Evolutionary conservation across 2,888 invertebrate genomes (phyloP).

Genomic region (Eurytoma adleriae): DNA sequence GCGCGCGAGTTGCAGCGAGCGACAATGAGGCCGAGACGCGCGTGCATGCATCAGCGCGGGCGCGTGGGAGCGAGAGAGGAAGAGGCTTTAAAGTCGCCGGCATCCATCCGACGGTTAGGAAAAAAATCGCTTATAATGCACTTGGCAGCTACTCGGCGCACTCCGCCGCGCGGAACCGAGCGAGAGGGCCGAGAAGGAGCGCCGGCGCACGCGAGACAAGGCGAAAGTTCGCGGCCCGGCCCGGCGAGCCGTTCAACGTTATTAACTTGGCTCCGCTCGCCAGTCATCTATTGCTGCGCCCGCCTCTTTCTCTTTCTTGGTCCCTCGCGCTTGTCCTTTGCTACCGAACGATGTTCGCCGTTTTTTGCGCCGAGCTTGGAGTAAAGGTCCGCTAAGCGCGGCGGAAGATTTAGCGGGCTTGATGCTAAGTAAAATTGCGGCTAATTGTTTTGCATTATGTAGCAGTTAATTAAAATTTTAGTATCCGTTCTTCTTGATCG

Average conservation of each 20-base stretch:
- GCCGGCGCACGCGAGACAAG: neutral
- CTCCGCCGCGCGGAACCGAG: neutral
- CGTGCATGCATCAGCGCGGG: neutral
- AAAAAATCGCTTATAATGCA: conserved; percentile 46
- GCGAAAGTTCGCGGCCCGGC: conserved; percentile 18
- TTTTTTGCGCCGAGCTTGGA: neutral
- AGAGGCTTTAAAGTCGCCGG: conserved; percentile 7
- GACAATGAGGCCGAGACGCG: neutral
- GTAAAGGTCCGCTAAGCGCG: neutral
- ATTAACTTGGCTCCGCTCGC: conserved; percentile 37
- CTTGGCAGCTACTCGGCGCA: conserved; percentile 39
- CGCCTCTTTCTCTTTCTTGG: conserved; percentile 27
- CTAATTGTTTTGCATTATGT: too few relatives aligned
- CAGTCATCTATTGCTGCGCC: neutral
- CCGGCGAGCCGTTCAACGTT: conserved; percentile 26
- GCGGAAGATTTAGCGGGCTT: conserved; percentile 4
- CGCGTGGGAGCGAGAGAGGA: neutral
- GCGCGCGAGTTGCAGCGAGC: neutral
- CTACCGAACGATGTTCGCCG: neutral
- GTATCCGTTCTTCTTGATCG: too few relatives aligned
- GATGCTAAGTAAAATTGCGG: too few relatives aligned
- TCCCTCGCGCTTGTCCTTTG: neutral
- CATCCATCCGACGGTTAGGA: neutral
- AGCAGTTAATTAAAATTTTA: too few relatives aligned
- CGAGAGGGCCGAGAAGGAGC: neutral